Conservation (phyloP, 2,797 vertebrate genomes). For the Crocodylus rhombifer region DNA sequence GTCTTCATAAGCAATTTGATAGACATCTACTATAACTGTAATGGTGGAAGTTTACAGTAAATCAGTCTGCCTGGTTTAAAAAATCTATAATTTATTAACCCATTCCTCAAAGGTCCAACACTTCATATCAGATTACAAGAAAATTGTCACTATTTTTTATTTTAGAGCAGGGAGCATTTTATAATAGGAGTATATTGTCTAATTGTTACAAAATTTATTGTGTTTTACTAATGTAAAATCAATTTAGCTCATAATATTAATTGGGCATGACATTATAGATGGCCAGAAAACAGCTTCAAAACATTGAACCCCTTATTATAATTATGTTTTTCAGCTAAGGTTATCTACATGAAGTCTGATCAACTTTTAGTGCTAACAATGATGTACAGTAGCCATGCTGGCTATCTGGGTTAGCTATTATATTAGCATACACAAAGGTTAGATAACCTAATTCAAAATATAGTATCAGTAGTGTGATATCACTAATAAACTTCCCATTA, state of each 20-base stretch:
- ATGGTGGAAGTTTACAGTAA: constrained; percentile 62
- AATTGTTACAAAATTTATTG: constrained; percentile 15
- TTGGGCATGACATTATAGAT: constrained; percentile 15
- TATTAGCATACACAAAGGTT: constrained; percentile 3
- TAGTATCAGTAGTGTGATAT: constrained; percentile 67
- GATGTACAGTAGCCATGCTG: background rate
- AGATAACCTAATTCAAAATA: constrained; percentile 58
- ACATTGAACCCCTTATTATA: background rate
- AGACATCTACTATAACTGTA: constrained; percentile 73
- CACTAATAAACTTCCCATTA: constrained; percentile 77
- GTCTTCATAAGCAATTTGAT: constrained; percentile 78
- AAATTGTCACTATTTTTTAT: constrained; percentile 40
- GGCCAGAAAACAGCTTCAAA: constrained; percentile 17
- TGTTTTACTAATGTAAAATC: constrained; percentile 49
- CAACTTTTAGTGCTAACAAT: background rate
- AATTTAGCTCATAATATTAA: background rate
- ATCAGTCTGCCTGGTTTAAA: constrained; percentile 47
- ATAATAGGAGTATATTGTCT: background rate
- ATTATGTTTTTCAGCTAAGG: background rate
- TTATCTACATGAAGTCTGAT: background rate
- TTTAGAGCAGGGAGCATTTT: constrained; percentile 9
- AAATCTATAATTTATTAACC: constrained; percentile 72
- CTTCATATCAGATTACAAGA: constrained; percentile 51
- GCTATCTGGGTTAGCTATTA: background rate
- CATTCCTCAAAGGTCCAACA: constrained; percentile 26